Base-by-base conservation (phyloP, 2,888 invertebrate genomes). In the Napeogenes inachia region DNA sequence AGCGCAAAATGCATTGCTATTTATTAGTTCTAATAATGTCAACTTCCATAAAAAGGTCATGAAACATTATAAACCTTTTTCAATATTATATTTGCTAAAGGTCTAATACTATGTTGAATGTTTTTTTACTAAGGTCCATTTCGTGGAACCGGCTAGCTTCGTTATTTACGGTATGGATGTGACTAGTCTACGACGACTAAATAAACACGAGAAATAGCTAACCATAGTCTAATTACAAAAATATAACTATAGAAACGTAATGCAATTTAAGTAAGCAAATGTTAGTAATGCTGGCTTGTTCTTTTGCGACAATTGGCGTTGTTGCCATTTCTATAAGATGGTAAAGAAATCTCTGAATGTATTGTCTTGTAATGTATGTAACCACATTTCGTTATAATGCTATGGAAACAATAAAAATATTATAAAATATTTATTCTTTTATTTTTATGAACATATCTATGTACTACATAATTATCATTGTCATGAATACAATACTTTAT, bases 151-250 rank as follows among this genome's bases (percentile, higher is more conserved):
- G 0, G 75, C 85, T 0, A 4, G 68, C 0, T 89, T 87, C 65
- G 47, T 70, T 0, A 87, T 89, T 38, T 89, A 83, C 67, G 89
- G 89, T 6, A 86, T 89, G 86, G 83, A 84, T 3, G 85, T 89
- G 8, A 84, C 85, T 4, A 82, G 79, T 69, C 73, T 89, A 60
- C 80, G 89, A n/a, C 81, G 81, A 77, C 75, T 89, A 70, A 87
- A 86, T 69, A 76, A 73, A 64, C 76, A 80, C 66, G 89, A 88
- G 60, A 66, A 53, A 62, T 69, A 56, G 62, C 57, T 3, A 12
- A 50, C 10, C 2, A 50, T 21, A 21, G 21, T 21, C 1, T 1
- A 21, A 21, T 21, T 21, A 21, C 21, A 21, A 21, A 21, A 21
- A 21, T 21, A 21, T 21, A 21, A 21, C n/a, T 47, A 47, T 21